phyloP scores from a whole-genome alignment of 2,888 invertebrate species.

The Ctena decussata region DNA sequence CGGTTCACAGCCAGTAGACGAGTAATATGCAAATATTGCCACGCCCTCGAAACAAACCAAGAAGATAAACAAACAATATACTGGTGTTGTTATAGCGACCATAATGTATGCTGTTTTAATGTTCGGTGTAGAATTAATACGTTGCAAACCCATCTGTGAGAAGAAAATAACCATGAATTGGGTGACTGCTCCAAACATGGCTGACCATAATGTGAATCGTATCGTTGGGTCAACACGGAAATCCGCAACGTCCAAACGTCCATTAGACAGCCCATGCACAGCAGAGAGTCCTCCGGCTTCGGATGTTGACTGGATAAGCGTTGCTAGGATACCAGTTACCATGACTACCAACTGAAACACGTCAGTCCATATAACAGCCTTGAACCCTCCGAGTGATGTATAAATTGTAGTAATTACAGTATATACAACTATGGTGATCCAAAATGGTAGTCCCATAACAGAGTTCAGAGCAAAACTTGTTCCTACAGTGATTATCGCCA shows the following conservation, averaged over 20 bases:
- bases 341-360: constrained; percentile 38
- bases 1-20: constrained; percentile 21
- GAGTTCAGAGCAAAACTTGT: constrained; percentile 31
- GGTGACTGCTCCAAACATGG: constrained; percentile 26
- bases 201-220: constrained; percentile 36
- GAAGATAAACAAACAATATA: constrained; percentile 23
- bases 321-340: constrained; percentile 39
- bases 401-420: constrained; percentile 39
- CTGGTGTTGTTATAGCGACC: constrained; percentile 20
- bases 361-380: constrained; percentile 51
- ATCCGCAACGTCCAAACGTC: constrained; percentile 9
- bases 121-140: constrained; percentile 35
- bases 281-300: constrained; percentile 21
- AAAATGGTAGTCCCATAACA: constrained; percentile 37
- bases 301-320: constrained; percentile 26
- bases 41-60: constrained; percentile 34
- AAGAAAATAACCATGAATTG: constrained; percentile 12
- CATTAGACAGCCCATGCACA: constrained; percentile 5
- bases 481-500: constrained; percentile 27
- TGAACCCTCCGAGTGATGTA: constrained; percentile 46
- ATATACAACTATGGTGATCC: constrained; percentile 42
- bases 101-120: constrained; percentile 24
- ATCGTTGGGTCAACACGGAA: constrained; percentile 32
- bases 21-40: constrained; percentile 31
- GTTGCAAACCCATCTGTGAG: constrained; percentile 33